phyloP scores from a whole-genome alignment of 2,888 invertebrate species.

The Xanthia togata region DNA sequence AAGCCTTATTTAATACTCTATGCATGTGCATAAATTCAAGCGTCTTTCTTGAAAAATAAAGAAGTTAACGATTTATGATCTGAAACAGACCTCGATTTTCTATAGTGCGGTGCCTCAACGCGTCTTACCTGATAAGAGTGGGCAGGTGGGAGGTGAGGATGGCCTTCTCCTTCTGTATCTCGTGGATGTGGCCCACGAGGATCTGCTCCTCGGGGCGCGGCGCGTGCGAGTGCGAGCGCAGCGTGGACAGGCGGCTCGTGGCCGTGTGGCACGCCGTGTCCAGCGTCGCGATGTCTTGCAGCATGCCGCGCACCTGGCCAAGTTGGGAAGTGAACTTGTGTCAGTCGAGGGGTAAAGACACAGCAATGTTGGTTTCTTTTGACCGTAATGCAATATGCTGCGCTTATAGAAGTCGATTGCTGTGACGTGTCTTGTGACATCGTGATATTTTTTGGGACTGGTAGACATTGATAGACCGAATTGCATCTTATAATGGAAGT shows the following conservation, averaged over 20 bases:
- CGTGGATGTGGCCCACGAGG: constrained; percentile 94
- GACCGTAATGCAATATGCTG: neutral
- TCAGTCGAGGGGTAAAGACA: neutral
- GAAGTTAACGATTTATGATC: too few species aligned
- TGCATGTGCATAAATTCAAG: too few species aligned
- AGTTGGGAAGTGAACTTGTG: neutral
- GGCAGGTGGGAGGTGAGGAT: constrained; percentile 95
- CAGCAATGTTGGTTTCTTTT: neutral
- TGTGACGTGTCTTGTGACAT: neutral
- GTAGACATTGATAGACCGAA: neutral
- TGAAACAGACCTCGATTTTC: too few species aligned
- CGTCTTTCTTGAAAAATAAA: too few species aligned
- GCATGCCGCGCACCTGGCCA: constrained; percentile 93
- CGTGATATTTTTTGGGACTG: neutral
- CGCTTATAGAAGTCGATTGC: neutral
- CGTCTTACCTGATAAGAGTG: constrained; percentile 91
- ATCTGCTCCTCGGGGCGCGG: constrained; percentile 94
- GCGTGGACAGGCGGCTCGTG: constrained; percentile 93
- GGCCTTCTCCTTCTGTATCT: constrained; percentile 95
- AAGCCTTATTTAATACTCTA: too few species aligned
- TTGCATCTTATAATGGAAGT: neutral
- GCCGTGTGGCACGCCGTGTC: constrained; percentile 97
- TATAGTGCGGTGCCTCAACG: neutral
- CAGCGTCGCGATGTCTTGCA: constrained; percentile 97
- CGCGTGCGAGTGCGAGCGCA: constrained; percentile 89